Base-by-base conservation (phyloP, 1,140 invertebrate species). In the Pseudobourletiella spinata region DNA sequence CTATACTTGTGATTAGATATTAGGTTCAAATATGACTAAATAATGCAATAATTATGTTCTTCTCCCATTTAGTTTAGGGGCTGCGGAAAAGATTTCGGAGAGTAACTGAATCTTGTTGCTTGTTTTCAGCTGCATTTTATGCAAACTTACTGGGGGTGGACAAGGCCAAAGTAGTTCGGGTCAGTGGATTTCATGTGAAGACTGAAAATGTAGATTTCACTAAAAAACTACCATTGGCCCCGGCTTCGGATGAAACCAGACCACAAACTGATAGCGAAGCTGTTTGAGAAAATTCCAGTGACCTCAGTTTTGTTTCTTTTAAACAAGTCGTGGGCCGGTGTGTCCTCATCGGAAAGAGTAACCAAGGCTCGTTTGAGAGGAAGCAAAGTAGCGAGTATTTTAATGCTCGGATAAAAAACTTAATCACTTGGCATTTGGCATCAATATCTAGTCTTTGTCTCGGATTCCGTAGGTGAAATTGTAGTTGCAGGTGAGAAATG, bases 151-250 rank as follows among this genome's bases (percentile, higher is more conserved):
- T 82, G 58, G 76, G 77, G 52, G 79, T 80, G 55, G 74, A 78
- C 69, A 77, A 81, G 72, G 79, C 79, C 0, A 78, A 76, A 67
- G 78, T 81, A 6, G 73, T 74, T 26, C 77, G 75, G 71, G 73
- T 81, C 26, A 6, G 22, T 18, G 44, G 44, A 48, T 11, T 18
- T 4, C 6, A 48, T 22, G 14, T 48, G 6, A 6, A 48, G 6
- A 18, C 8, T 48, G 4, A n/a, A 39, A 39, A 39, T 39, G 32
- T 39, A 39, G 32, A 39, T n/a, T 39, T 39, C 32, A n/a, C 8
- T 11, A n/a, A 39, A n/a, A n/a, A 39, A n/a, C 8, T 11, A 39
- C n/a, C 32, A n/a, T 11, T n/a, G n/a, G 32, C 32, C 8, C 8
- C 32, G 8, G n/a, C n/a, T 11, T 8, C 8, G n/a, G n/a, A 39